A percentile compares a stretch with the other conserved stretches of the same genome.
phyloP scores from a whole-genome alignment of 2,797 vertebrate species.

The Sebastes matsubarae region DNA sequence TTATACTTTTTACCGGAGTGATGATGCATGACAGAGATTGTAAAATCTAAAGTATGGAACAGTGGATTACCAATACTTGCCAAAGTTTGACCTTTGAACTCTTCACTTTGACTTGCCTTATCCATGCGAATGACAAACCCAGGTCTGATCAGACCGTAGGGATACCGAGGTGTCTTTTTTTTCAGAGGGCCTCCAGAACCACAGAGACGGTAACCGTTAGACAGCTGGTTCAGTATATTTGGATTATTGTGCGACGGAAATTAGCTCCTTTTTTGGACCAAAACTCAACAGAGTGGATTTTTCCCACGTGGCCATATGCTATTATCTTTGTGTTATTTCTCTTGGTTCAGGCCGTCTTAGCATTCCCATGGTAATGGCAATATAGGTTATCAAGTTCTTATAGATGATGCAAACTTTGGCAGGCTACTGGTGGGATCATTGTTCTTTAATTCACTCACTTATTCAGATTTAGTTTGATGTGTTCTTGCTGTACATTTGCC shows the following conservation, averaged over 20 bases:
- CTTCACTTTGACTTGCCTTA: constrained; percentile 71
- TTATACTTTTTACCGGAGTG: constrained; percentile 61
- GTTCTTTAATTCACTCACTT: constrained; percentile 57
- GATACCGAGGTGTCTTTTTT: constrained; percentile 34
- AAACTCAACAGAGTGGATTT: constrained; percentile 56
- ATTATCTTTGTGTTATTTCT: constrained; percentile 56
- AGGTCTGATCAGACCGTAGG: background rate
- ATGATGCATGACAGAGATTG: constrained; percentile 73
- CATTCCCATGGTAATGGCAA: constrained; percentile 76
- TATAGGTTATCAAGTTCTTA: constrained; percentile 53
- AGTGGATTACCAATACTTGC: constrained; percentile 75
- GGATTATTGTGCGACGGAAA: constrained; percentile 21
- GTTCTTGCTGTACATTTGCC: constrained; percentile 76
- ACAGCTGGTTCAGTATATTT: constrained; percentile 48
- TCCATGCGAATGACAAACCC: constrained; percentile 64
- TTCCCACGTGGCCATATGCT: constrained; percentile 33
- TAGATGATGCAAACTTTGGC: constrained; percentile 82
- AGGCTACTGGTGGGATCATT: constrained; percentile 73
- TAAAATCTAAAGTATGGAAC: constrained; percentile 50
- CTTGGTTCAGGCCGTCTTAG: constrained; percentile 57
- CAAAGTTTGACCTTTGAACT: constrained; percentile 83
- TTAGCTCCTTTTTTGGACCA: constrained; percentile 76
- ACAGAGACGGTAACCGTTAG: constrained; percentile 70
- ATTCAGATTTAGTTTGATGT: constrained; percentile 50
- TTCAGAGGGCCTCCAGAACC: constrained; percentile 28